Evolutionary conservation across 2,797 vertebrate species (phyloP), one percentile per base, ranked within the genome.

Genomic region (Mormyrops boulengeri): DNA sequence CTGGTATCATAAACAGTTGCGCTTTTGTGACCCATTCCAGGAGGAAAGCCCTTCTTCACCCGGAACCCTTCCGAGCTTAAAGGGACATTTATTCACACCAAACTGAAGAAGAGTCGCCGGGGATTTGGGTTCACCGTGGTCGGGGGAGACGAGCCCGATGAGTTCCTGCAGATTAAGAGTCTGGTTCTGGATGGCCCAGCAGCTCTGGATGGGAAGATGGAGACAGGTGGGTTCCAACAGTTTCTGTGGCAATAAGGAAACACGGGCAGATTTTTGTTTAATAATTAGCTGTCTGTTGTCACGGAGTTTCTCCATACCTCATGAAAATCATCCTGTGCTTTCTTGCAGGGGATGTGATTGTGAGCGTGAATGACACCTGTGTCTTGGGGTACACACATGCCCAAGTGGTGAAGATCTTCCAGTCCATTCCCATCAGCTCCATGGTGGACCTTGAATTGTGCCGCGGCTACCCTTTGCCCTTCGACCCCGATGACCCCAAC

Each of bases 401-500:
- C 84, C 98, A 99, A 94, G 99, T 99, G 91, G 99, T 99, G 92
- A 99, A 99, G 94, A 99, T 99, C 96, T 99, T 99, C 96, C 99
- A 99, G 93, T 99, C 99, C 92, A 99, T 99, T 93, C 98, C 98
- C 85, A 99, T 99, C 0, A 98, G 98, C 90, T 98, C 98, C 95
- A 98, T 97, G 84, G 99, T 99, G 94, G 97, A 99, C 95, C 96
- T 99, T 17, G 97, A 99, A 91, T 96, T 99, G 93, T 99, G 98
- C 95, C 97, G 99, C 47, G 98, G 99, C 89, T 99, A 99, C 91
- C 99, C 98, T 0, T 94, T 99, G 95, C 99, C 99, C 91, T 99
- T 99, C 50, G 99, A 99, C 95, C 98, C 98, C 0, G 98, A 99
- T 0, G 99, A 99, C 94, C 99, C 99, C 92, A 99, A 99, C 94